Evolutionary conservation across 2,888 invertebrate species (phyloP).

Genomic region (Drosophila suboccidentalis): DNA sequence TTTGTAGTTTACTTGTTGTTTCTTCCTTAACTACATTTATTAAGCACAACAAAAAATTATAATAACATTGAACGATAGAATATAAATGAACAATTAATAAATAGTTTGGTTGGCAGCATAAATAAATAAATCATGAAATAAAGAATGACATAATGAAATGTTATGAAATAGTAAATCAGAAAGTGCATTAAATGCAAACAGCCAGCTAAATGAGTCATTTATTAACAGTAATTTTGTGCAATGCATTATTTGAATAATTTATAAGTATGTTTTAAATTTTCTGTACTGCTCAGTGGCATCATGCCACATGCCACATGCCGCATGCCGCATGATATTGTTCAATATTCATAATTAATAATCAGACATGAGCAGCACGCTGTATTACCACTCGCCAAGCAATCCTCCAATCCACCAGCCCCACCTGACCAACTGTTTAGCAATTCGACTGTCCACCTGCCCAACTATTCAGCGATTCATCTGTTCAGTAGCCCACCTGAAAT

Average conservation of each 20-base stretch:
- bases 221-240: constrained; percentile 21
- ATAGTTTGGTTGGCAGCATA: background rate
- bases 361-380: constrained; percentile 10
- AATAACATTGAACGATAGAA: background rate
- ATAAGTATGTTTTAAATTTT: constrained; percentile 9
- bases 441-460: constrained; percentile 2
- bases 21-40: background rate
- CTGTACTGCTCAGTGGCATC: background rate
- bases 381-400: background rate
- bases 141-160: constrained; percentile 22
- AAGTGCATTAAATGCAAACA: constrained; percentile 31
- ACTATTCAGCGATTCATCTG: background rate
- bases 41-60: background rate
- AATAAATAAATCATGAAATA: constrained; percentile 15
- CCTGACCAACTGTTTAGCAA: background rate
- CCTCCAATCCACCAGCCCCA: background rate
- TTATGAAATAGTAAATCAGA: constrained; percentile 12
- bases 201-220: constrained; percentile 35
- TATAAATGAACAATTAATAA: constrained; percentile 6
- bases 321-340: constrained; percentile 14
- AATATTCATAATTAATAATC: constrained; percentile 43
- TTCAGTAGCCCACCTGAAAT: constrained; percentile 10
- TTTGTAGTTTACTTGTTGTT: background rate
- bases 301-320: constrained; percentile 2
- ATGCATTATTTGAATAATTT: constrained; percentile 26